Conservation (phyloP, 2,113 vertebrate genomes). For the Oreochromis spilurus region DNA sequence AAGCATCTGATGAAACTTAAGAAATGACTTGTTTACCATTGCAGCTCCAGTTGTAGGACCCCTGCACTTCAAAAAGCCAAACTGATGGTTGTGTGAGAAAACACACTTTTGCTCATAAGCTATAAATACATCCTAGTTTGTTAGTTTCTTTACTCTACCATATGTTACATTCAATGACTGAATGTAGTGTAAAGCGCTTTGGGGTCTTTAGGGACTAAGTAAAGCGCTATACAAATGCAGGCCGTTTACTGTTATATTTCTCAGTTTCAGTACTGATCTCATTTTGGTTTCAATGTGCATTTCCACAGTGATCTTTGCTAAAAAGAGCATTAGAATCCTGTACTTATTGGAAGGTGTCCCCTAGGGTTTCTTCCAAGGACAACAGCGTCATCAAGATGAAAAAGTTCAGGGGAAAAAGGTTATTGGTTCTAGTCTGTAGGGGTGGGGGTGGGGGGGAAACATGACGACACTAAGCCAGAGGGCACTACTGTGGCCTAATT, state of each 20-base stretch:
- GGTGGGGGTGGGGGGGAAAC: background rate
- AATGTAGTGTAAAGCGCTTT: no score
- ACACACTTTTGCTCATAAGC: background rate
- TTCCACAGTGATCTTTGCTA: background rate
- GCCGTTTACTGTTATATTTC: background rate
- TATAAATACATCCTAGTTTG: background rate
- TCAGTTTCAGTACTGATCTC: background rate
- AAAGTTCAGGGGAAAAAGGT: conserved; percentile 29
- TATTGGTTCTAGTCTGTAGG: conserved; percentile 18
- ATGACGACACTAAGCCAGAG: conserved; percentile 18
- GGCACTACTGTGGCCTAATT: conserved; percentile 51
- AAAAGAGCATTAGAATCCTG: background rate
- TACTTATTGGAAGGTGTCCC: conserved; percentile 11
- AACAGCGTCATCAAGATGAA: background rate
- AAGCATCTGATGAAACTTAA: background rate
- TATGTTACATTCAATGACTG: no score
- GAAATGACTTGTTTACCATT: background rate
- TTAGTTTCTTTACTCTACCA: background rate
- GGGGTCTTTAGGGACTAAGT: no score
- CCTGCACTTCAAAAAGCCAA: background rate
- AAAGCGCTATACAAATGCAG: no score
- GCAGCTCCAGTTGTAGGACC: background rate
- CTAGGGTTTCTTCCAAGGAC: conserved; percentile 18
- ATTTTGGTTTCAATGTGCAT: background rate
- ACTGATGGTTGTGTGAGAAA: background rate